These are phyloP conservation scores for Chionis minor DNA, from an alignment of 2,113 vertebrate genomes.

Conservation along the genomic window DNA sequence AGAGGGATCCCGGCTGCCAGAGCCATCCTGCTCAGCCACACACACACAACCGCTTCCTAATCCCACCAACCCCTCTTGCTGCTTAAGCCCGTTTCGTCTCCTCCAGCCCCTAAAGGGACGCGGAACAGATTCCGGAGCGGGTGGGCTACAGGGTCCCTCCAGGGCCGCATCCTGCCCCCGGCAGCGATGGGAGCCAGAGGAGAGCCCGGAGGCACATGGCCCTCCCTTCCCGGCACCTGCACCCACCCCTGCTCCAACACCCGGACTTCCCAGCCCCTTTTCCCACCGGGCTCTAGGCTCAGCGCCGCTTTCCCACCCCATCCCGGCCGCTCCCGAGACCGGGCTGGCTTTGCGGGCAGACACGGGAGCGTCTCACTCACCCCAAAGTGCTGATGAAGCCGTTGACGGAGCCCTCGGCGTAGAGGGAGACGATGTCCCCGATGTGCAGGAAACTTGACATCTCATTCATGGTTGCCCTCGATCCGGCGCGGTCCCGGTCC, in stretches of 20 bases:
- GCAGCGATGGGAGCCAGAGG: not conserved
- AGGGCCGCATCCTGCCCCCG: not conserved
- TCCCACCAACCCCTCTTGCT: not conserved
- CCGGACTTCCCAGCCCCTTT: not conserved
- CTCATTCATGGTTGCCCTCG: constrained; percentile 81
- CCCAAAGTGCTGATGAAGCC: constrained; percentile 98
- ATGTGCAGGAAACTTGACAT: constrained; percentile 98
- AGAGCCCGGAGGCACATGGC: too few species aligned
- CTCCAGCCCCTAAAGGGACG: not conserved
- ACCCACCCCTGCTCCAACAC: not conserved
- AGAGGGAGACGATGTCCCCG: constrained; percentile 97
- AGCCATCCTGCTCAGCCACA: not conserved
- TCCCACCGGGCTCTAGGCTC: not conserved
- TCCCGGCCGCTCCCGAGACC: not conserved
- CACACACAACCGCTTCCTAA: not conserved
- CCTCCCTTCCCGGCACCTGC: not conserved
- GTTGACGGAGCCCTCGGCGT: constrained; percentile 95
- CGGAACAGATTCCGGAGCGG: not conserved
- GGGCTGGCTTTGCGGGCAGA: fast-evolving
- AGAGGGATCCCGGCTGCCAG: not conserved
- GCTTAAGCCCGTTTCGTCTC: not conserved
- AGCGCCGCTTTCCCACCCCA: not conserved
- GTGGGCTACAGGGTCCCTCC: not conserved
- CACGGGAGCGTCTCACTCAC: constrained; percentile 69
- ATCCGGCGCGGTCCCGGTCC: not conserved